These are phyloP conservation scores for Halictus ligatus DNA, from an alignment of 2,888 invertebrate species.

Conservation along the genomic window DNA sequence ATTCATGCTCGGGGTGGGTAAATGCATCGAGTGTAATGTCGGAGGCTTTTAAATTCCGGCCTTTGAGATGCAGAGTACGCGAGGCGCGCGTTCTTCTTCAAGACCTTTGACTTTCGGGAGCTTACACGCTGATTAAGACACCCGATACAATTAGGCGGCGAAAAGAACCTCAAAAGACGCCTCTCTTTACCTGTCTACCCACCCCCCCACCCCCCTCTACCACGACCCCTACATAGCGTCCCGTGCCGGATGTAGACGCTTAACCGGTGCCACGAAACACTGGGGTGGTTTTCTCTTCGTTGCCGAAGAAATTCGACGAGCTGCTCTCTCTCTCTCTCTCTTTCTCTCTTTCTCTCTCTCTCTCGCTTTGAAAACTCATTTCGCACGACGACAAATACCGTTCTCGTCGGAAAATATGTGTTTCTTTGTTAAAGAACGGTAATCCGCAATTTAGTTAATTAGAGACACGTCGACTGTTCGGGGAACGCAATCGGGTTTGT, in stretches of 20 bases:
- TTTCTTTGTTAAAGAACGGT: neutral
- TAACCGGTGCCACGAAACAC: conserved; percentile 39
- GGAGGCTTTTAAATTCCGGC: conserved; percentile 80
- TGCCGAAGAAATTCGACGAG: conserved; percentile 8
- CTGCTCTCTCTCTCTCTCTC: too few species aligned
- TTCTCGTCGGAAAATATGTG: neutral
- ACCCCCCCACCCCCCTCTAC: neutral
- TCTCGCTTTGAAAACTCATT: neutral
- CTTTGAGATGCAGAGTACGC: conserved; percentile 83
- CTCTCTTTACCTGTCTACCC: conserved; percentile 51
- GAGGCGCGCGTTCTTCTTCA: conserved; percentile 28
- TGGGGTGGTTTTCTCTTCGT: conserved; percentile 14
- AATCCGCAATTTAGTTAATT: neutral
- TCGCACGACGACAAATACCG: neutral
- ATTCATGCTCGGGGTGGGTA: conserved; percentile 73
- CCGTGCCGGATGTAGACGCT: conserved; percentile 23
- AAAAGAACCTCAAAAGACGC: conserved; percentile 81
- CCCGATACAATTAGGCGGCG: conserved; percentile 83
- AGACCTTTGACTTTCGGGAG: conserved; percentile 78
- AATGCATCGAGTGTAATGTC: conserved; percentile 74
- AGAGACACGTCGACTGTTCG: neutral
- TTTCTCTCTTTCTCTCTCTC: too few species aligned
- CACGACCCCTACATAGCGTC: neutral
- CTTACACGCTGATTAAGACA: conserved; percentile 84
- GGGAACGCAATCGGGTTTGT: neutral